phyloP scores from a whole-genome alignment of 1,140 invertebrate genomes.

The Laupala kohalensis region DNA sequence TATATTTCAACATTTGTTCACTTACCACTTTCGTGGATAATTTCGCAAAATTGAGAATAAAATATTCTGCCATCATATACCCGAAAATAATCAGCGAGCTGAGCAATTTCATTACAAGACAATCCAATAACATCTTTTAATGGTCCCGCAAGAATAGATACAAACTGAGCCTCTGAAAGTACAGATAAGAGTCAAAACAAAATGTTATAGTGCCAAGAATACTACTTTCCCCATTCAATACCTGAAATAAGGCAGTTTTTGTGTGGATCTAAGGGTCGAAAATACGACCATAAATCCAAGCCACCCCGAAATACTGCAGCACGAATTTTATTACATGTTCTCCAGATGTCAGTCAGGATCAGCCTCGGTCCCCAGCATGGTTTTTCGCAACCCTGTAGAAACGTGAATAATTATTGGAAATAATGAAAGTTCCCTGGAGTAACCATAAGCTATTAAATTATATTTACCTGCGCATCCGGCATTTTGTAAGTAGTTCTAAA shows the following conservation, averaged over 20 bases:
- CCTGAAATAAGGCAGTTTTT: conserved; percentile 51
- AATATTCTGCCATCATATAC: conserved; percentile 54
- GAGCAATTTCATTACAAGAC: conserved; percentile 48
- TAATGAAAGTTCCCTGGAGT: no score
- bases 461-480: no score
- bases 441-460: no score
- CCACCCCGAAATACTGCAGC: conserved; percentile 49
- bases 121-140: conserved; percentile 45
- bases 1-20: background rate
- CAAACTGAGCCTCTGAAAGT: conserved; percentile 50
- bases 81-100: conserved; percentile 57
- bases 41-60: conserved; percentile 53
- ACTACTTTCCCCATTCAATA: no score
- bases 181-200: background rate
- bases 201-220: background rate
- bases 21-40: conserved; percentile 44
- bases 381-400: background rate
- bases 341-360: conserved; percentile 43
- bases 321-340: conserved; percentile 58
- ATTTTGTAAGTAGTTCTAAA: no score
- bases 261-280: conserved; percentile 45
- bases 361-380: conserved; percentile 10
- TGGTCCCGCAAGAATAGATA: conserved; percentile 46
- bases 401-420: background rate
- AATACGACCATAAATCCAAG: conserved; percentile 52